These are phyloP conservation scores for Choristoneura rosaceana DNA, from an alignment of 2,888 invertebrate species.

Conservation along the genomic window DNA sequence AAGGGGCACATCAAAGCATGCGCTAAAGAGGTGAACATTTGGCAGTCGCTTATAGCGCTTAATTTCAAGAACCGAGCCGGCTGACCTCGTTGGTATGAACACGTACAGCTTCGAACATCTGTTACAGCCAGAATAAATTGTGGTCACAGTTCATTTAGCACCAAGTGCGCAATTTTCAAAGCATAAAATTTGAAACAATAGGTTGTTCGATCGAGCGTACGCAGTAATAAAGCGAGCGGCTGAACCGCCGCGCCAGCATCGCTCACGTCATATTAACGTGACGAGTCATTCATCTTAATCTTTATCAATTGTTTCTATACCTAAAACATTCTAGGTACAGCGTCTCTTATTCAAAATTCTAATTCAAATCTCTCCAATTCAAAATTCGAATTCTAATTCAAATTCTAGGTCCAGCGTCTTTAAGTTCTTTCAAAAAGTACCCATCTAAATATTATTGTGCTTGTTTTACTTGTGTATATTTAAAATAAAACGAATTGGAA, in stretches of 20 bases:
- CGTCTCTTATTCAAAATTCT: too few species aligned
- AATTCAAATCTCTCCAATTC: too few species aligned
- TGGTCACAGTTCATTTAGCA: conserved; percentile 47
- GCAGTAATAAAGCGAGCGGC: conserved; percentile 30
- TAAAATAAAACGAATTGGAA: not conserved
- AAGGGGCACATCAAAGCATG: conserved; percentile 36
- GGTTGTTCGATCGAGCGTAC: conserved; percentile 44
- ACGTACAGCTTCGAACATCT: conserved; percentile 32
- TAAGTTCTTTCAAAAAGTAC: not conserved
- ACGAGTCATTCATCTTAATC: not conserved
- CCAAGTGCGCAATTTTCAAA: conserved; percentile 45
- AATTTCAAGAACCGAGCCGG: not conserved
- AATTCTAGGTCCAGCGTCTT: not conserved
- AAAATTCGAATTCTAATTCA: too few species aligned
- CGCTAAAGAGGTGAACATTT: conserved; percentile 39
- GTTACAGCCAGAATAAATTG: conserved; percentile 44
- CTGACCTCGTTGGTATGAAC: conserved; percentile 1
- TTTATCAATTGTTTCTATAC: too few species aligned
- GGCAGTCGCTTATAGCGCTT: conserved; percentile 26
- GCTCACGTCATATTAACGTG: not conserved
- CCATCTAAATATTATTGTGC: not conserved
- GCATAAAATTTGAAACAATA: conserved; percentile 50
- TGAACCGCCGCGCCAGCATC: not conserved
- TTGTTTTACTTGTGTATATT: not conserved
- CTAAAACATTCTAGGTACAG: not conserved